These are phyloP conservation scores for Turdus rufiventris DNA, from an alignment of 2,113 vertebrate species.

Conservation along the genomic window DNA sequence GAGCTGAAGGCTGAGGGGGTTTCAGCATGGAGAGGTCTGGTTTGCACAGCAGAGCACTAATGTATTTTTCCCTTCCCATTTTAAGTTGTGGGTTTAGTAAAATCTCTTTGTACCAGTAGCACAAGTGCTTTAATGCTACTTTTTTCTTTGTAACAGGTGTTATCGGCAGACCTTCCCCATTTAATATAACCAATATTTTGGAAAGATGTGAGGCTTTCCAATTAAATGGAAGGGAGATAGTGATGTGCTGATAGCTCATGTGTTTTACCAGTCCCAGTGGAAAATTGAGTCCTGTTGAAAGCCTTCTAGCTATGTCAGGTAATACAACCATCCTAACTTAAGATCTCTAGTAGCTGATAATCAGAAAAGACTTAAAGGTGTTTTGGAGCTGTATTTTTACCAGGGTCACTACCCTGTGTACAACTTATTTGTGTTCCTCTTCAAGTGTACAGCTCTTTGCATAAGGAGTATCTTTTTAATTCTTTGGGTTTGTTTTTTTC, in stretches of 20 bases:
- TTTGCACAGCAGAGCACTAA: background rate
- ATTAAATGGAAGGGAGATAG: background rate
- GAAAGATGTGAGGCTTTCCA: background rate
- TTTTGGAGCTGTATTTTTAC: background rate
- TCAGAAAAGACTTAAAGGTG: background rate
- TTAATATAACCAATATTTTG: background rate
- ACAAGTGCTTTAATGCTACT: background rate
- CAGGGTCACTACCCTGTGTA: background rate
- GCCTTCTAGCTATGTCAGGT: background rate
- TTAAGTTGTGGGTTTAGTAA: background rate
- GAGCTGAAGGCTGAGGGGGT: accelerated
- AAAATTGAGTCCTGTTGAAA: background rate
- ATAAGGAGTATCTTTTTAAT: background rate
- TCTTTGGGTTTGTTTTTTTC: background rate
- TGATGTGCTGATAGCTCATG: background rate
- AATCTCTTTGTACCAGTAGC: background rate
- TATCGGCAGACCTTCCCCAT: background rate
- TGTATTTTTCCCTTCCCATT: background rate
- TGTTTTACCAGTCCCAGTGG: background rate
- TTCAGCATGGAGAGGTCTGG: background rate
- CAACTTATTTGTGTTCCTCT: background rate
- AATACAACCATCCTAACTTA: background rate
- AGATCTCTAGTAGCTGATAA: background rate
- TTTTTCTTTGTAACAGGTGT: background rate
- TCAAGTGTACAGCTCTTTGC: background rate